Evolutionary conservation across 1,140 invertebrate genomes (phyloP).

Genomic region (Anoplolepis gracilipes): DNA sequence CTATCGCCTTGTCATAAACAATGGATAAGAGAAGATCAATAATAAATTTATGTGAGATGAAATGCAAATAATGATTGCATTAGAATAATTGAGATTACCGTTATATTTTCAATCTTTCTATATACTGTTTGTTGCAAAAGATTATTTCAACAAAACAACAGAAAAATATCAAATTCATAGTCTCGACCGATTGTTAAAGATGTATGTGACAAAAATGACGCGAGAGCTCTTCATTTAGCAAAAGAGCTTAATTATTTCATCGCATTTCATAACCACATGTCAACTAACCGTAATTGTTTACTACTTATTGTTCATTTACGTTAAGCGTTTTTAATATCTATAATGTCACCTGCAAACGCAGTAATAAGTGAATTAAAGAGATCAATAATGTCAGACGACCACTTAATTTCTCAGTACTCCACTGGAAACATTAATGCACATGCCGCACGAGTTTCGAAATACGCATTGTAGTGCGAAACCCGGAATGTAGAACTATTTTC

Average conservation of each 20-base stretch:
- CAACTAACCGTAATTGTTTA: not conserved
- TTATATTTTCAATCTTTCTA: not conserved
- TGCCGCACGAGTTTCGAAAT: slow-evolving; percentile 57
- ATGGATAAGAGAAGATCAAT: not conserved
- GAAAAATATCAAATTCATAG: not conserved
- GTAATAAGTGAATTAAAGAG: slow-evolving; percentile 21
- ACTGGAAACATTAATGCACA: slow-evolving; percentile 55
- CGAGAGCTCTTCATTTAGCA: not conserved
- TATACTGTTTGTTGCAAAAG: not conserved
- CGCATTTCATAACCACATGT: not conserved
- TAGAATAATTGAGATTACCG: not conserved
- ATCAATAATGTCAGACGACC: slow-evolving; percentile 45
- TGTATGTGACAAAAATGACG: not conserved
- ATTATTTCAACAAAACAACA: not conserved
- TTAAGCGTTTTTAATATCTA: slow-evolving; percentile 23
- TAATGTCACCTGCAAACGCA: slow-evolving; percentile 2
- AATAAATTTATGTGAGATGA: not conserved
- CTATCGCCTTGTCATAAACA: not conserved
- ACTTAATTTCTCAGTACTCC: slow-evolving; percentile 50
- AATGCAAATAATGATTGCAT: not conserved
- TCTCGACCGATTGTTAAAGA: not conserved
- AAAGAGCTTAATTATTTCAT: not conserved
- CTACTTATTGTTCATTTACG: slow-evolving; percentile 2
- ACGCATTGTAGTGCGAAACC: slow-evolving; percentile 61
- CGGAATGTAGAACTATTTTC: slow-evolving; percentile 61